Percentiles rank a stretch among this genome's conserved stretches.
Conservation (phyloP, 2,888 invertebrate genomes). For the Drosophila engyochracea region DNA sequence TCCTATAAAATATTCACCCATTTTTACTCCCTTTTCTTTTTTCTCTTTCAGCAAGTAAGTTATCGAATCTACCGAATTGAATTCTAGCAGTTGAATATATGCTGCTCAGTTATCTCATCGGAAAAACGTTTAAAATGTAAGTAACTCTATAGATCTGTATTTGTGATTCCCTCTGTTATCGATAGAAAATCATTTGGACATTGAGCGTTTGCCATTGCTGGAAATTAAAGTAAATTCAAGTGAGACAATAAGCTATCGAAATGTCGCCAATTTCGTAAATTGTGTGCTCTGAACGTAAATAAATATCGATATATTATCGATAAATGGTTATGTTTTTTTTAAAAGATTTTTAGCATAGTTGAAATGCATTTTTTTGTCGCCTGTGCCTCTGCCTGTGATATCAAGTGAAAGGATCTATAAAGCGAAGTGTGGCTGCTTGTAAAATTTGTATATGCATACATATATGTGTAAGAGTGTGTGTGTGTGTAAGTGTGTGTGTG, state of each 20-base stretch:
- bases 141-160: not conserved
- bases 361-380: not conserved
- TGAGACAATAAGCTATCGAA: not conserved
- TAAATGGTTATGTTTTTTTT: not conserved
- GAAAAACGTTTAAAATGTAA: not conserved
- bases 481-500: conserved; percentile 16
- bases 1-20: not conserved
- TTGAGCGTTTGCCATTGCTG: not conserved
- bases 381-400: not conserved
- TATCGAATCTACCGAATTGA: conserved; percentile 13
- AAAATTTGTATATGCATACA: not conserved
- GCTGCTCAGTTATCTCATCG: not conserved
- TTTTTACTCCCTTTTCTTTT: not conserved
- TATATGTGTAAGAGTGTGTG: not conserved
- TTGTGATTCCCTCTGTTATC: not conserved
- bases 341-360: not conserved
- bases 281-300: no score
- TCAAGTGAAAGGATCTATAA: not conserved
- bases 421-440: not conserved
- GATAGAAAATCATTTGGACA: not conserved
- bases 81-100: not conserved
- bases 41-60: conserved; percentile 23
- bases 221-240: not conserved
- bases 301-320: not conserved
- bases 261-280: not conserved